These are phyloP conservation scores for Formica exsecta DNA, from an alignment of 1,140 invertebrate genomes.

Conservation along the genomic window DNA sequence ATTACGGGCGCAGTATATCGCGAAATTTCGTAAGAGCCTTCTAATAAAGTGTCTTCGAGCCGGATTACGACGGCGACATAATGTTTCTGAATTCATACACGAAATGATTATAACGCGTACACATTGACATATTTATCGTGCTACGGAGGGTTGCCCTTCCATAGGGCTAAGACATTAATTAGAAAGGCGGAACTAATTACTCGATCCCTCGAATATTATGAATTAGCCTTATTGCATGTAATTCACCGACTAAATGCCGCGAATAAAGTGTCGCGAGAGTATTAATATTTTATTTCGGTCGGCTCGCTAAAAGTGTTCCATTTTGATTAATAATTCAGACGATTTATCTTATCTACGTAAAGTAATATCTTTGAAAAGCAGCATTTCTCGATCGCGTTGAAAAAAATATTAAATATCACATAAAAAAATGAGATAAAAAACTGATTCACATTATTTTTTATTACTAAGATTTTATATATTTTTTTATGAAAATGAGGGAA, in stretches of 20 bases:
- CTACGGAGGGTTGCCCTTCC: slow-evolving; percentile 39
- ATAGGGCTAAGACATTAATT: slow-evolving; percentile 67
- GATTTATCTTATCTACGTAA: slow-evolving; percentile 45
- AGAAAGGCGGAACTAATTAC: slow-evolving; percentile 68
- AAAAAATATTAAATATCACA: background rate
- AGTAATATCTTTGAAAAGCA: background rate
- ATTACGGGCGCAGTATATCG: slow-evolving; percentile 10
- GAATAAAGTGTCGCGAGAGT: slow-evolving; percentile 53
- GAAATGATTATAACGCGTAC: slow-evolving; percentile 43
- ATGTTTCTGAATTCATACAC: slow-evolving; percentile 61
- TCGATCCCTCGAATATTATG: slow-evolving; percentile 53
- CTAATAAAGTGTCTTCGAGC: slow-evolving; percentile 49
- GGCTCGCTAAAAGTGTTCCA: slow-evolving; percentile 44
- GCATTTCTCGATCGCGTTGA: background rate
- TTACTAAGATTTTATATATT: background rate
- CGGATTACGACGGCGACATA: slow-evolving; percentile 51
- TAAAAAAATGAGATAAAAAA: background rate
- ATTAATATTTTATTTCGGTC: slow-evolving; percentile 59
- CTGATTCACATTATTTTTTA: background rate
- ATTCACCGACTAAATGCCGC: slow-evolving; percentile 57
- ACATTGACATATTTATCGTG: slow-evolving; percentile 68
- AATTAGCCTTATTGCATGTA: slow-evolving; percentile 55
- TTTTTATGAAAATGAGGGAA: background rate
- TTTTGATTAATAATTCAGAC: slow-evolving; percentile 55
- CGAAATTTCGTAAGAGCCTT: slow-evolving; percentile 26